Evolutionary conservation across 1,140 invertebrate genomes (phyloP), one percentile per base, ranked within the genome.

Genomic region (Papilio polyxenes): DNA sequence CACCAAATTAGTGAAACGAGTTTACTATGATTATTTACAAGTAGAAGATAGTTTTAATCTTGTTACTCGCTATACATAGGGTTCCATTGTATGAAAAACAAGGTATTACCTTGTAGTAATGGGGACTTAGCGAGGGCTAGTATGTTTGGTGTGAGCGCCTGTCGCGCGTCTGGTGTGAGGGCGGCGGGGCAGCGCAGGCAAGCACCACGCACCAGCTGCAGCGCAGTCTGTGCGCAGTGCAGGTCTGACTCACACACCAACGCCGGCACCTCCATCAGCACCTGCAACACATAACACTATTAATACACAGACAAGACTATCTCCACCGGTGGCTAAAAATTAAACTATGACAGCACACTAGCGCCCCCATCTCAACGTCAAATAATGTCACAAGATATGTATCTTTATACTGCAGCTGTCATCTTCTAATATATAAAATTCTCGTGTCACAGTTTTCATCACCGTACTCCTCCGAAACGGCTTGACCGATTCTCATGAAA

Each of bases 191-290:
- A 96, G 77, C 96, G 90, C 85, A 96, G 94, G 78, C 97, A 97
- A 74, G 98, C 96, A n/a, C 96, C 96, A 53, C 97, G 97, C 40
- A 98, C 95, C 59, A 98, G 94, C 44, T 96, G 96, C 72, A 98
- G 95, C 56, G 97, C 97, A 86, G 98, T 96, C 94, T 99, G 98
- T 59, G 99, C 98, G 87, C 99, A 98, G 94, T 99, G 98, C 53
- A 99, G 95, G 95, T 99, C 99, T 75, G 97, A 96, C 92, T 99
- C 99, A 87, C 97, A 98, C 78, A 99, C 96, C 37, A 99, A 94
- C 59, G 98, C 96, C 59, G 98, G 98, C 86, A 99, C 92, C 84
- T 94, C 92, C 84, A 89, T 86, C 82, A 93, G 84, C 85, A 93
- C 92, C 93, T 94, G 81, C 59, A 44, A 17, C 23, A 75, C 40